Conservation (phyloP, 2,888 invertebrate genomes). For the Platycheirus albimanus region DNA sequence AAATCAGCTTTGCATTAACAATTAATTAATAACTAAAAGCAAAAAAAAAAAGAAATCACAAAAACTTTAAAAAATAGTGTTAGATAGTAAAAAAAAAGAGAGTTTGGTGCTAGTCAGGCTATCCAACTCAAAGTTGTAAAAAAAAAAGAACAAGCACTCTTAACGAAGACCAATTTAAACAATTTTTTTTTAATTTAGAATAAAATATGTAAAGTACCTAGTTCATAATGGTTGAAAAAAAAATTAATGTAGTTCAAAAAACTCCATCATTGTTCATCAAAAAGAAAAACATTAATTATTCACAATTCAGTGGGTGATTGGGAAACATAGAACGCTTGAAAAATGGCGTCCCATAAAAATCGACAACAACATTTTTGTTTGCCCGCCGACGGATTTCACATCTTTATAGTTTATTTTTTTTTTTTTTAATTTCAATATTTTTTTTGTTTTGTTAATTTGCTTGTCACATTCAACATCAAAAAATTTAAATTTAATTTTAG, state of each 20-base stretch:
- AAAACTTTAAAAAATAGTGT: conserved; percentile 50
- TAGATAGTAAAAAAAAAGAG: conserved; percentile 74
- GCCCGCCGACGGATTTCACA: conserved; percentile 74
- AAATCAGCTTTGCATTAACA: conserved; percentile 73
- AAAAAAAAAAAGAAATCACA: conserved; percentile 63
- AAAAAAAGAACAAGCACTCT: conserved; percentile 5
- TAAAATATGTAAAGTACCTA: conserved; percentile 72
- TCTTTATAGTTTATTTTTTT: conserved; percentile 73
- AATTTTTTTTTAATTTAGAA: too few relatives aligned
- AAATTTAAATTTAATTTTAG: conserved; percentile 50
- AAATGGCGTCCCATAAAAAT: conserved; percentile 68
- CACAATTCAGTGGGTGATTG: conserved; percentile 68
- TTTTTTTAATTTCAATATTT: conserved; percentile 76
- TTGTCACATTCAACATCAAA: conserved; percentile 48
- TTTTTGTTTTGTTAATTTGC: conserved; percentile 83
- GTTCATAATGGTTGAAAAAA: conserved; percentile 48
- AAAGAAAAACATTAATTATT: conserved; percentile 1
- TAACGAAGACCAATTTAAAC: conserved; percentile 33
- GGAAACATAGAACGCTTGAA: conserved; percentile 73
- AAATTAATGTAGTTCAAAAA: conserved; percentile 55
- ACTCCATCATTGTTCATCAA: conserved; percentile 53
- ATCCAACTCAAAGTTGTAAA: conserved; percentile 63
- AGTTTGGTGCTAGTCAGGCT: conserved; percentile 82
- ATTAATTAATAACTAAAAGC: conserved; percentile 79
- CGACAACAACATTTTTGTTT: conserved; percentile 27